These are phyloP conservation scores for Plutella xylostella DNA, from an alignment of 2,888 invertebrate genomes.

Conservation along the genomic window DNA sequence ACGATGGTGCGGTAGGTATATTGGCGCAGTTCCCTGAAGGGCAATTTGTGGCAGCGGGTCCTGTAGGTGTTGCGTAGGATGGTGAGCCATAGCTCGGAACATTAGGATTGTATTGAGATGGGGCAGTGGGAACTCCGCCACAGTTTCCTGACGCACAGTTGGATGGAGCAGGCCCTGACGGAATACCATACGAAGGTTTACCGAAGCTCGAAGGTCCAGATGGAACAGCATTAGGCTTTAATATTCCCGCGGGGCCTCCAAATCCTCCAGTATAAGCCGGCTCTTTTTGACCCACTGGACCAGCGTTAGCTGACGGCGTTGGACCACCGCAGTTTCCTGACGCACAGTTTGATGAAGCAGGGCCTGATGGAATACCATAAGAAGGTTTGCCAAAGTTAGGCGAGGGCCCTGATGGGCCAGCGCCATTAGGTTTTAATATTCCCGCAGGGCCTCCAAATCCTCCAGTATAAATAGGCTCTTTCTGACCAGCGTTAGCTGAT, in stretches of 20 bases:
- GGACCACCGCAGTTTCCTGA: conserved; percentile 9
- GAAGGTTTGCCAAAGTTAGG: not conserved
- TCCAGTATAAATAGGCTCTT: conserved; percentile 26
- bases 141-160: conserved; percentile 14
- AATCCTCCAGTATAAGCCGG: conserved; percentile 33
- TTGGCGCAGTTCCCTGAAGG: conserved; percentile 12
- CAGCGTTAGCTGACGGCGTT: not conserved
- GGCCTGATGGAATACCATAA: not conserved
- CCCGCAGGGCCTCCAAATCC: conserved; percentile 32
- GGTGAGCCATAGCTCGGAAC: not conserved
- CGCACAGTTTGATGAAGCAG: not conserved
- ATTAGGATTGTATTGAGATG: not conserved
- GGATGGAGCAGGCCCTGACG: not conserved
- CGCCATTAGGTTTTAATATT: conserved; percentile 18
- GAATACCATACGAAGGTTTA: not conserved
- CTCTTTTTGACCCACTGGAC: conserved; percentile 11
- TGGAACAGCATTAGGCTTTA: conserved; percentile 15
- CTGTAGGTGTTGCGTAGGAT: not conserved
- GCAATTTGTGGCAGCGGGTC: conserved; percentile 5
- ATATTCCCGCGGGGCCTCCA: conserved; percentile 24
- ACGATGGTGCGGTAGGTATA: not conserved
- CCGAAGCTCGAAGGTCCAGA: not conserved
- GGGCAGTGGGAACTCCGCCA: not conserved
- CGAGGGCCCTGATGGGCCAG: no score
- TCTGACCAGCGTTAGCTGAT: conserved; percentile 15